Conservation (phyloP, 2,888 invertebrate genomes). For the Drosophila mayaguana region DNA sequence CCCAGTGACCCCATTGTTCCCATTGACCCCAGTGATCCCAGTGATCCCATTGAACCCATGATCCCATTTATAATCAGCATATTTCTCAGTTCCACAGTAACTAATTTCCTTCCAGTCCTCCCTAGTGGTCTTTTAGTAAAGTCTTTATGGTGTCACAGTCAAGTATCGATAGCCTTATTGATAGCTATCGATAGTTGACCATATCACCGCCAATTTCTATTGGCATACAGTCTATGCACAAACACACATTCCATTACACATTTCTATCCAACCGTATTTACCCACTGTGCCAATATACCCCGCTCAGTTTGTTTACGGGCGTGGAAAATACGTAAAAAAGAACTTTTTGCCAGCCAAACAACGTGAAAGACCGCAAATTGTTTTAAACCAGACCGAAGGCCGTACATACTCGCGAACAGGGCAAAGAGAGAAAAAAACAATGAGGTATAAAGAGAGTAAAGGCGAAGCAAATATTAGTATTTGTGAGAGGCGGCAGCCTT, state of each 20-base stretch:
- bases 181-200: no score
- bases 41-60: no score
- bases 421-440: not conserved
- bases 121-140: no score
- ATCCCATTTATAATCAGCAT: no score
- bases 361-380: constrained; percentile 67
- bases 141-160: no score
- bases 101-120: no score
- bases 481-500: constrained; percentile 27
- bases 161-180: no score
- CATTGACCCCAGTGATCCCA: no score
- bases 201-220: no score
- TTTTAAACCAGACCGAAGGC: constrained; percentile 51
- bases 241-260: not conserved
- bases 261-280: not conserved
- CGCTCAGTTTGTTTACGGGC: not conserved
- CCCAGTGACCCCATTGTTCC: no score
- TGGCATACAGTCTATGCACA: not conserved
- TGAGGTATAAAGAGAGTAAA: not conserved
- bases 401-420: constrained; percentile 45
- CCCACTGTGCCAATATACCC: not conserved
- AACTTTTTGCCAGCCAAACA: constrained; percentile 26
- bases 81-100: no score
- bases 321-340: constrained; percentile 26
- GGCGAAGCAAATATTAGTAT: constrained; percentile 40